phyloP scores from a whole-genome alignment of 2,888 invertebrate species.

The Cephalotes varians region DNA sequence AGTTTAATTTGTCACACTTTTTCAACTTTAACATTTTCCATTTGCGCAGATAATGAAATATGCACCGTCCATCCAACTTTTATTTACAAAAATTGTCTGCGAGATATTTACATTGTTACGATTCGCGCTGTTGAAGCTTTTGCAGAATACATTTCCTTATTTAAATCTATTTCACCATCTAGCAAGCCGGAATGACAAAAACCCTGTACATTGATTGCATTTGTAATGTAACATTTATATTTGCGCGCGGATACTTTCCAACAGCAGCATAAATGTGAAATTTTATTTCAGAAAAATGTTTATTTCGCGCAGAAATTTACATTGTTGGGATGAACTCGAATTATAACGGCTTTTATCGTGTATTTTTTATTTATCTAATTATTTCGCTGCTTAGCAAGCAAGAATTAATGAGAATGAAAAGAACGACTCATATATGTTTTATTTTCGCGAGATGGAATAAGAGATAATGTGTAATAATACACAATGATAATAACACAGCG shows the following conservation, averaged over 20 bases:
- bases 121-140: background rate
- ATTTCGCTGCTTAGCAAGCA: constrained; percentile 13
- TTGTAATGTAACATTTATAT: background rate
- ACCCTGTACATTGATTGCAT: background rate
- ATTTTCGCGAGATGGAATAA: background rate
- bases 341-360: background rate
- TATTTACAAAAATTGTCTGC: constrained; percentile 2
- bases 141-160: background rate
- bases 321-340: background rate
- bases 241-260: background rate
- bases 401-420: constrained; percentile 31
- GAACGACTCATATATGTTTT: background rate
- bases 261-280: background rate
- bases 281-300: background rate
- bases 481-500: background rate
- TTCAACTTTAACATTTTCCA: constrained; percentile 2
- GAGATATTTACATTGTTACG: background rate
- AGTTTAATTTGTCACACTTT: background rate
- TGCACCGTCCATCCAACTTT: background rate
- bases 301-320: background rate
- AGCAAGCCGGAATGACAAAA: background rate
- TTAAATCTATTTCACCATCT: background rate
- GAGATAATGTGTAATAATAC: background rate
- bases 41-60: background rate
- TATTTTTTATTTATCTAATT: constrained; percentile 9